Percentiles rank a stretch among this genome's conserved stretches.
These are phyloP conservation scores for Zoanthus gigantus DNA, from an alignment of 92 coral and sea anemone species.

Conservation along the genomic window DNA sequence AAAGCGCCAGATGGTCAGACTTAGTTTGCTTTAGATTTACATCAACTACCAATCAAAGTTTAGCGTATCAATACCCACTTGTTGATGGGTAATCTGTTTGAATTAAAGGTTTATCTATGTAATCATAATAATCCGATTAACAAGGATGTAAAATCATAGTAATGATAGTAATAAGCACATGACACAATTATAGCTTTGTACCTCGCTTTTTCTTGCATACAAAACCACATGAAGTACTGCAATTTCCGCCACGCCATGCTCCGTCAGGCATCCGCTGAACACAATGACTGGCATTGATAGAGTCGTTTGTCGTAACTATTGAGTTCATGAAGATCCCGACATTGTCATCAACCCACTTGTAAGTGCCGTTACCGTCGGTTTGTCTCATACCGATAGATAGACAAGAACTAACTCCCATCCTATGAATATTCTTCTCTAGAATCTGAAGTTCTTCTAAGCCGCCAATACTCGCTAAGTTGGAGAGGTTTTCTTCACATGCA, in stretches of 20 bases:
- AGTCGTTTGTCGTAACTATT: slow-evolving; percentile 7
- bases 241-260: slow-evolving; percentile 56
- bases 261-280: slow-evolving; percentile 61
- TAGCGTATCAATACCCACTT: too few species aligned
- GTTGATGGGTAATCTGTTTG: too few species aligned
- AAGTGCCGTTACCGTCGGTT: neutral
- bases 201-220: slow-evolving; percentile 66
- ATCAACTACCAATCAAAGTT: too few species aligned
- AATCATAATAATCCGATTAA: too few species aligned
- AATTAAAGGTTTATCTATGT: too few species aligned
- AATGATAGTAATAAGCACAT: neutral
- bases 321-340: slow-evolving; percentile 51
- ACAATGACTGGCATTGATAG: slow-evolving; percentile 28
- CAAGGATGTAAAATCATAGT: too few species aligned
- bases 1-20: too few species aligned
- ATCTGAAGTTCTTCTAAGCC: slow-evolving; percentile 58
- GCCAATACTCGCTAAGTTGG: slow-evolving; percentile 63
- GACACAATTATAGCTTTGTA: neutral
- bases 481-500: slow-evolving; percentile 41
- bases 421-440: slow-evolving; percentile 40
- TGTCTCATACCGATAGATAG: slow-evolving; percentile 58
- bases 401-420: slow-evolving; percentile 36
- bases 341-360: slow-evolving; percentile 64
- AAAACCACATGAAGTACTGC: slow-evolving; percentile 57
- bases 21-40: too few species aligned